Base-by-base conservation (phyloP, 2,888 invertebrate species). In the Drosophila neoperkinsi region DNA sequence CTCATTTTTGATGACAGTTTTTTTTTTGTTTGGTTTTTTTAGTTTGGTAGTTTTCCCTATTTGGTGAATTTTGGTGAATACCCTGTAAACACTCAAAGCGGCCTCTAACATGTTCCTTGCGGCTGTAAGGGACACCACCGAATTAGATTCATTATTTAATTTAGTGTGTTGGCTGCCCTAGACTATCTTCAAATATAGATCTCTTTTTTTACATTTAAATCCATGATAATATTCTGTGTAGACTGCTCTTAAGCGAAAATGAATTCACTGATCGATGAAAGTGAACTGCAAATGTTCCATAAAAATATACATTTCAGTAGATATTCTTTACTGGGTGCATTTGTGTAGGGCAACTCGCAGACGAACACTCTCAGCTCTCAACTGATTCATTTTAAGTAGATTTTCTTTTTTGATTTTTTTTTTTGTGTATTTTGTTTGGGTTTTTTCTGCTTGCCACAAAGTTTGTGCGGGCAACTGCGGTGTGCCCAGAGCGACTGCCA, bases 401-500 rank as follows among this genome's bases (percentile, higher is more conserved):
- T 52, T 36, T 60, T 50, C 11, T 25, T 36, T 1, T 21, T n/a
- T 36, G 5, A 25, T 30, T 57, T 31, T 57, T 30, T 30, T 38
- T 52, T 25, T 13, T 4, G 16, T 16, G 16, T 46, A 25, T 46
- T 46, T 25, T 25, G 13, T 41, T 33, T 36, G 36, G 31, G 62
- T 57, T 55, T 33, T 34, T 30, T 13, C 30, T 41, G 43, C 36
- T 58, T 43, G 62, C 74, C 67, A 62, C 67, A 78, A 75, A 78
- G 72, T 79, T 78, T 79, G 72, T 75, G 62, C 75, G 67, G 77
- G 79, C 60, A 67, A 71, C 66, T 79, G 77, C 67, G 77, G 71
- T 71, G 59, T 38, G 53, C 73, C 73, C 73, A 69, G 63, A 61
- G 79, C 49, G 31, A 30, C 57, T 49, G 58, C 36, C 68, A 74